Percentiles rank a stretch among this genome's conserved stretches.
Conservation (phyloP, 2,888 invertebrate genomes). For the Selenia dentaria region DNA sequence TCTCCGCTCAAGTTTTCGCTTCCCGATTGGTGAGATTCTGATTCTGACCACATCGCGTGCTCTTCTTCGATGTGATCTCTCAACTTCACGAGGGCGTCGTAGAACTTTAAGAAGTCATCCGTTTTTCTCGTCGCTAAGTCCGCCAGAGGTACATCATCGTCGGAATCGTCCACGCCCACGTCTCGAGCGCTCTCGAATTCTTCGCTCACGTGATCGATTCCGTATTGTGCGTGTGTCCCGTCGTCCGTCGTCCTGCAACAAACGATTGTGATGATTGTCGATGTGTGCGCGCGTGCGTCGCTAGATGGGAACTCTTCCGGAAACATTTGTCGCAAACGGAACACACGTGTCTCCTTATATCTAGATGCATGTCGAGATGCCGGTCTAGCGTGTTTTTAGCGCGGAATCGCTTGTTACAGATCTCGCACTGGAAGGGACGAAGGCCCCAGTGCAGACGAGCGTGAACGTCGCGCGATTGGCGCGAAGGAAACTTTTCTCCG, state of each 20-base stretch:
- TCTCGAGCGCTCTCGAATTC: neutral
- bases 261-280: conserved; percentile 31
- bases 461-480: conserved; percentile 68
- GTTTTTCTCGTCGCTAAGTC: neutral
- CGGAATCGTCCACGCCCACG: neutral
- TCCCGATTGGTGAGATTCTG: conserved; percentile 51
- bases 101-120: conserved; percentile 41
- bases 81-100: conserved; percentile 59
- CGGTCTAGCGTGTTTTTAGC: conserved; percentile 55
- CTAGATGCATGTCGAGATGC: conserved; percentile 61
- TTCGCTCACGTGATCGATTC: neutral
- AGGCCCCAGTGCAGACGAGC: conserved; percentile 68
- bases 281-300: conserved; percentile 63
- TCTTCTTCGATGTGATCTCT: conserved; percentile 52
- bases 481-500: conserved; percentile 74
- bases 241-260: conserved; percentile 13
- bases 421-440: conserved; percentile 69
- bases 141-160: conserved; percentile 19
- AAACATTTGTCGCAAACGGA: conserved; percentile 60
- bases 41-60: conserved; percentile 28
- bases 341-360: conserved; percentile 59
- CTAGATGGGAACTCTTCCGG: conserved; percentile 59
- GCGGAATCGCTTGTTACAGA: conserved; percentile 65
- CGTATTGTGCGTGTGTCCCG: neutral
- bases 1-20: conserved; percentile 10